Conservation (phyloP, 2,888 invertebrate genomes). For the Adela reaumurella region DNA sequence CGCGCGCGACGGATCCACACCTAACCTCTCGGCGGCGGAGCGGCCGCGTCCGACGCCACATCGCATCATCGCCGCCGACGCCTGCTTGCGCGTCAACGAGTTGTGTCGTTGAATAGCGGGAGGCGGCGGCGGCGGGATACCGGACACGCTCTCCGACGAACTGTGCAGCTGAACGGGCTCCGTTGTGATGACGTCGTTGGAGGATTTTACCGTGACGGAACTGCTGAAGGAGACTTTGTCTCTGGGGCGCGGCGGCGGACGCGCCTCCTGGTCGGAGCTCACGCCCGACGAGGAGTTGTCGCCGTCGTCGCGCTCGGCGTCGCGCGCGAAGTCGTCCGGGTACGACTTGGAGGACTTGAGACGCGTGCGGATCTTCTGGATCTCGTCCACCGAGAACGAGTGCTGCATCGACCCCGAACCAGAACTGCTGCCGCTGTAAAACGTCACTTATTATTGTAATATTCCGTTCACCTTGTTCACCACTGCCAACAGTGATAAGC, state of each 20-base stretch:
- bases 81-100: slow-evolving; percentile 59
- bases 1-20: slow-evolving; percentile 36
- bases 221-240: slow-evolving; percentile 51
- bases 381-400: slow-evolving; percentile 85
- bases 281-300: slow-evolving; percentile 88
- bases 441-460: no score
- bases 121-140: slow-evolving; percentile 29
- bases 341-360: slow-evolving; percentile 84
- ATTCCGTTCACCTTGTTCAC: no score
- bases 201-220: slow-evolving; percentile 48
- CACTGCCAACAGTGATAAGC: no score
- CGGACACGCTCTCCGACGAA: slow-evolving; percentile 26
- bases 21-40: slow-evolving; percentile 43
- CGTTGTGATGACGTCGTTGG: slow-evolving; percentile 51
- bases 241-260: slow-evolving; percentile 27
- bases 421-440: slow-evolving; percentile 67
- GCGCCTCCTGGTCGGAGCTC: slow-evolving; percentile 75
- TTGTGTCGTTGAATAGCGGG: slow-evolving; percentile 58
- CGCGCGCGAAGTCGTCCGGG: slow-evolving; percentile 73
- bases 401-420: slow-evolving; percentile 77
- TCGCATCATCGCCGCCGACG: slow-evolving; percentile 55
- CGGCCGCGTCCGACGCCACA: slow-evolving; percentile 23
- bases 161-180: slow-evolving; percentile 43
- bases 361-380: slow-evolving; percentile 80
- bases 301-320: slow-evolving; percentile 65